A percentile compares a stretch with the other conserved stretches of the same genome.
These are phyloP conservation scores for Phocides pigmalion DNA, from an alignment of 1,140 invertebrate species.

Conservation along the genomic window DNA sequence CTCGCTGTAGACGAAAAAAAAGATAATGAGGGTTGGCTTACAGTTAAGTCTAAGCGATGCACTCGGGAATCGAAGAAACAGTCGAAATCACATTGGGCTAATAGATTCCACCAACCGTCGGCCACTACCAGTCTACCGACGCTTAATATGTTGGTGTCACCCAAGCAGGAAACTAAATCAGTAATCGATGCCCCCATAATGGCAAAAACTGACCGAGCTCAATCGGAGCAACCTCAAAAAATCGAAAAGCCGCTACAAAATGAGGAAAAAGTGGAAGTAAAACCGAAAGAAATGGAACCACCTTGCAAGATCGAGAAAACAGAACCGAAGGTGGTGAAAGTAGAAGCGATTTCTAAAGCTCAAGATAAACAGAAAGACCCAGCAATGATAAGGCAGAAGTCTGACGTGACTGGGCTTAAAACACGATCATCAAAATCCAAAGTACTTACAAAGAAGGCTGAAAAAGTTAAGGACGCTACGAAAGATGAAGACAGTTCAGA, in stretches of 20 bases:
- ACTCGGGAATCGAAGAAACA: conserved; percentile 81
- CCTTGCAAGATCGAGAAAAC: conserved; percentile 32
- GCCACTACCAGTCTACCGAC: conserved; percentile 87
- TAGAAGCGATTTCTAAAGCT: conserved; percentile 46
- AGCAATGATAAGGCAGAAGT: conserved; percentile 84
- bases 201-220: conserved; percentile 58
- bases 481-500: conserved; percentile 57
- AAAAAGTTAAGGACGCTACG: conserved; percentile 52
- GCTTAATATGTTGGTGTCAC: conserved; percentile 84
- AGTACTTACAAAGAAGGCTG: conserved; percentile 56
- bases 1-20: conserved; percentile 79
- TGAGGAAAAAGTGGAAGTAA: conserved; percentile 34
- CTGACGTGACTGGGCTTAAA: conserved; percentile 85
- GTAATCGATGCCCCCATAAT: conserved; percentile 41
- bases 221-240: conserved; percentile 67
- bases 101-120: conserved; percentile 87
- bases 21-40: conserved; percentile 87
- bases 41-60: conserved; percentile 85
- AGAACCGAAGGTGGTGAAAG: conserved; percentile 37
- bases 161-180: conserved; percentile 72
- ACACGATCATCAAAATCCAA: conserved; percentile 76
- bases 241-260: conserved; percentile 38
- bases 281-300: conserved; percentile 26
- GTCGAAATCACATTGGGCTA: conserved; percentile 86
- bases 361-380: conserved; percentile 60